Evolutionary conservation across 2,797 vertebrate species (phyloP), one percentile per base, ranked within the genome.

Genomic region (Hafferia zeledoni): DNA sequence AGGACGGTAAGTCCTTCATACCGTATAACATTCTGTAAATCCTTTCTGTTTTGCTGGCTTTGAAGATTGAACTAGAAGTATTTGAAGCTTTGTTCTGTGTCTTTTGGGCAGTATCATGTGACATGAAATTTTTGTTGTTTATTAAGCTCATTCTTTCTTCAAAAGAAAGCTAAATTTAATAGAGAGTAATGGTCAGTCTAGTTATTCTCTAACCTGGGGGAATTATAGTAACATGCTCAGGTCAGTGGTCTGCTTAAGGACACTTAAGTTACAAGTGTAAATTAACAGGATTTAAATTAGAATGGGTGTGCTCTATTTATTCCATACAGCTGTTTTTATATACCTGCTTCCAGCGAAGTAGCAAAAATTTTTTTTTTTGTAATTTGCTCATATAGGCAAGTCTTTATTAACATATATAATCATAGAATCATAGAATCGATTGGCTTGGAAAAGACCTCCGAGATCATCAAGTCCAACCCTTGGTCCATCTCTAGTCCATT

Each of bases 1-100:
- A 27, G 99, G 98, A 97, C 98, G 99, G 99, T 98, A 97, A 97
- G 97, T 98, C 97, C 96, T 52, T 68, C 35, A 22, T 24, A 47
- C 17, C 30, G 5, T 70, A 78, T 31, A 83, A 76, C 33, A 68
- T 17, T n/a, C 43, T 47, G 27, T 50, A 59, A 89, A 88, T 50
- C 15, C 9, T 43, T 57, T 52, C 28, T 86, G 14, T 39, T 94
- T 83, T 92, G 4, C 30, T 80, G 69, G 30, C 46, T 80, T 89
- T 53, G 50, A 33, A 63, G n/a, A 39, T 0, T 64, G 33, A 74
- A 79, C 28, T 23, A 77, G 47, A 53, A 69, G 9, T 13, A 5
- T 27, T 44, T 53, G 15, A 52, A 77, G 44, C 12, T 83, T 81
- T 89, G 20, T 76, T 87, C 37, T 82, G 5, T 88, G 41, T 59